Conservation (phyloP, 1,140 invertebrate species). For the Drosophila lacteicornis region DNA sequence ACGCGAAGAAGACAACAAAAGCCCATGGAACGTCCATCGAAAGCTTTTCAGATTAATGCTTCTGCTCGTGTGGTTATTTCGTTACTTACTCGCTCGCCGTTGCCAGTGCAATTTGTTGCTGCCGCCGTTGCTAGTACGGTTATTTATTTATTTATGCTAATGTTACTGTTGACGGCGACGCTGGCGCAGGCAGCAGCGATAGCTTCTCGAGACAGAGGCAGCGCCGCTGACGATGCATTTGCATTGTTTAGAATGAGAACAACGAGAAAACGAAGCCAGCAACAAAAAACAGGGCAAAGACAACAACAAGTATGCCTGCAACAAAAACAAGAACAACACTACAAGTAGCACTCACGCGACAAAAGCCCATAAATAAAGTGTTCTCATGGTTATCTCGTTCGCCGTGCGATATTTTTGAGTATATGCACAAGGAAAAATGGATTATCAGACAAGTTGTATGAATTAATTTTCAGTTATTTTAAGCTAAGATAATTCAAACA, state of each 20-base stretch:
- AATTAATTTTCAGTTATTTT: neutral
- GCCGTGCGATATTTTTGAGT: conserved; percentile 41
- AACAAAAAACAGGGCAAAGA: conserved; percentile 27
- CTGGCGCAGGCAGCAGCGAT: conserved; percentile 3
- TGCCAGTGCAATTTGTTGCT: conserved; percentile 36
- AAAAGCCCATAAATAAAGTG: conserved; percentile 67
- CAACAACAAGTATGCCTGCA: conserved; percentile 30
- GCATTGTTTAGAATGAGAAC: conserved; percentile 80
- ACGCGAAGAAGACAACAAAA: conserved; percentile 25
- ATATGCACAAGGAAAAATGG: conserved; percentile 3
- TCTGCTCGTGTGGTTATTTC: conserved; percentile 43
- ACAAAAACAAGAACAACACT: conserved; percentile 18
- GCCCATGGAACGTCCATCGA: conserved; percentile 45
- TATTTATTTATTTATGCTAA: conserved; percentile 83
- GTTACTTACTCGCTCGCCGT: conserved; percentile 60
- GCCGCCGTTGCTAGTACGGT: conserved; percentile 55
- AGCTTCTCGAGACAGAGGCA: neutral
- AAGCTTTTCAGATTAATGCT: conserved; percentile 63
- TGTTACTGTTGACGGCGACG: conserved; percentile 55
- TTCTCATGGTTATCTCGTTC: conserved; percentile 64
- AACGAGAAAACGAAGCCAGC: conserved; percentile 46
- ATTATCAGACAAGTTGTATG: too few relatives aligned
- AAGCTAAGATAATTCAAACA: neutral
- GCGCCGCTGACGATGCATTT: conserved; percentile 62
- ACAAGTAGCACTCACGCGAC: conserved; percentile 75